Conservation (phyloP, 1,140 invertebrate species). For the Liolophura sinensis region DNA sequence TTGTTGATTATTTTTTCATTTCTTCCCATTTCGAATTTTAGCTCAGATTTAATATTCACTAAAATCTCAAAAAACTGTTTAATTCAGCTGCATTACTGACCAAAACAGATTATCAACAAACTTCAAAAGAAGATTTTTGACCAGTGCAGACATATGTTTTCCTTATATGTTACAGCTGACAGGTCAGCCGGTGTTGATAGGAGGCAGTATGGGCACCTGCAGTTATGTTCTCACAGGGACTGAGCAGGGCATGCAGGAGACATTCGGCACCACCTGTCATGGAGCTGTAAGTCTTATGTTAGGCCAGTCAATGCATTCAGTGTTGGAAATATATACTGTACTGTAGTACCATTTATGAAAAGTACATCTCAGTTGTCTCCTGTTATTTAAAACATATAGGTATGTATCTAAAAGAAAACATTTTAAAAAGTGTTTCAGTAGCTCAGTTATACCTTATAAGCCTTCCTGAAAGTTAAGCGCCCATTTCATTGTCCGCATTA, state of each 20-base stretch:
- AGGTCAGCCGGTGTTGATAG: conserved; percentile 98
- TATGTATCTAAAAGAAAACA: too few species aligned
- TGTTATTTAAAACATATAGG: neutral
- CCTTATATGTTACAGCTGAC: conserved; percentile 71
- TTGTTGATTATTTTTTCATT: too few species aligned
- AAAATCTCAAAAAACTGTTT: neutral
- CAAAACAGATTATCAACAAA: too few species aligned
- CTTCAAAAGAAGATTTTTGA: too few species aligned
- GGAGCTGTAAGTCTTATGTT: conserved; percentile 81
- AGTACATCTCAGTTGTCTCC: neutral
- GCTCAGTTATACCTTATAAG: too few species aligned
- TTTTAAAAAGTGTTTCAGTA: too few species aligned
- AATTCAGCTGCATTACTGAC: too few species aligned
- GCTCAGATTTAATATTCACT: neutral
- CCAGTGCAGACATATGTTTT: neutral
- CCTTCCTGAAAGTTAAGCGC: too few species aligned
- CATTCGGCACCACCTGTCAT: conserved; percentile 99
- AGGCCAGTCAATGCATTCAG: too few species aligned
- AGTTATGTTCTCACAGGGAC: conserved; percentile 99
- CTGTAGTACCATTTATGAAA: neutral
- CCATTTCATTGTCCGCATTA: too few species aligned
- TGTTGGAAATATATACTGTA: neutral
- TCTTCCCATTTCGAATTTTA: neutral
- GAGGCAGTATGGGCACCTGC: conserved; percentile 99
- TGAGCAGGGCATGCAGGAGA: conserved; percentile 95